phyloP scores from a whole-genome alignment of 1,140 invertebrate species.

The Anadara kagoshimensis region DNA sequence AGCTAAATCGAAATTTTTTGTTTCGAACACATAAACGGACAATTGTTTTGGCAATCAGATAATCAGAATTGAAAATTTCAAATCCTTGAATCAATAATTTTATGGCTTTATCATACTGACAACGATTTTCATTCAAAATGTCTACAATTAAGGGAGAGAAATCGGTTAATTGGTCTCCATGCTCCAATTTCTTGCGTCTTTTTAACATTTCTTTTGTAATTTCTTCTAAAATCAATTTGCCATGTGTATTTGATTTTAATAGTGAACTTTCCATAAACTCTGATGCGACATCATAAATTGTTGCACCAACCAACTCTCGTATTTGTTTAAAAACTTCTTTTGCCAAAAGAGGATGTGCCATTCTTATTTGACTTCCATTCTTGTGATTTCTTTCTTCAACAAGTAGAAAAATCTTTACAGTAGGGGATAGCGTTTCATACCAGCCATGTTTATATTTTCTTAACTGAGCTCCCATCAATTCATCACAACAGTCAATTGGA shows the following conservation, averaged over 20 bases:
- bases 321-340: constrained; percentile 12
- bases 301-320: background rate
- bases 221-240: background rate
- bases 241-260: constrained; percentile 9
- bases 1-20: constrained; percentile 6
- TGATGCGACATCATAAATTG: background rate
- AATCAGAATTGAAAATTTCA: constrained; percentile 11
- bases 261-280: constrained; percentile 15
- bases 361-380: constrained; percentile 29
- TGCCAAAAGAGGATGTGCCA: constrained; percentile 25
- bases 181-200: constrained; percentile 24
- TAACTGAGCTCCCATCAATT: constrained; percentile 19
- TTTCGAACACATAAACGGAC: constrained; percentile 10
- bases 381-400: constrained; percentile 26
- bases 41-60: constrained; percentile 11
- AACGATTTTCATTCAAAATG: background rate
- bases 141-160: constrained; percentile 31
- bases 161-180: constrained; percentile 2
- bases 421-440: background rate
- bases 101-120: background rate
- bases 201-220: constrained; percentile 31
- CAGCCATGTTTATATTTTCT: background rate
- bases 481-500: constrained; percentile 36
- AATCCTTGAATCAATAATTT: constrained; percentile 13
- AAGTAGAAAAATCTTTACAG: constrained; percentile 14